Percentiles rank a stretch among this genome's conserved stretches.
Evolutionary conservation across 1,140 invertebrate species (phyloP).

Genomic region (Drosophila murphyi): DNA sequence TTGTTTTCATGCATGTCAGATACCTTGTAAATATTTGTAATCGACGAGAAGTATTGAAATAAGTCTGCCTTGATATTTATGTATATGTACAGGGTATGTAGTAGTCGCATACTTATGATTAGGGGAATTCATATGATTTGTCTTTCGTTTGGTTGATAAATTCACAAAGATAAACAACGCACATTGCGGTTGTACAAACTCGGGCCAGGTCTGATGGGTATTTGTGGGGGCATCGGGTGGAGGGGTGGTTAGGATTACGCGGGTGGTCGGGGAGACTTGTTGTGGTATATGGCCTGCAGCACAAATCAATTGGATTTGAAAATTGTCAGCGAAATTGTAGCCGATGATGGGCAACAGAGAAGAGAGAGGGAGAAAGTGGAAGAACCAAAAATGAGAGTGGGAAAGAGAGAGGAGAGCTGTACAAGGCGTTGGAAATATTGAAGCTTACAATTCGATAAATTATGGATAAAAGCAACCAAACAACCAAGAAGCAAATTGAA

Average conservation of each 20-base stretch:
- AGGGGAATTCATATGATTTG: background rate
- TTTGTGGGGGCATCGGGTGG: constrained; percentile 9
- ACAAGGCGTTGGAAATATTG: constrained; percentile 54
- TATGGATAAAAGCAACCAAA: constrained; percentile 69
- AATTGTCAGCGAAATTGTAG: constrained; percentile 70
- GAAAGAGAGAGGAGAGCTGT: background rate
- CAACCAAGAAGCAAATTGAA: constrained; percentile 65
- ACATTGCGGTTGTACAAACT: constrained; percentile 60
- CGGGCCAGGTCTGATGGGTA: constrained; percentile 1
- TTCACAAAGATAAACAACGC: constrained; percentile 72
- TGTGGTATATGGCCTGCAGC: constrained; percentile 60
- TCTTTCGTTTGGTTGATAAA: constrained; percentile 40
- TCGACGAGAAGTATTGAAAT: background rate
- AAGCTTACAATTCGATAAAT: constrained; percentile 78
- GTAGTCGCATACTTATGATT: background rate
- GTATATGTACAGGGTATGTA: constrained; percentile 5
- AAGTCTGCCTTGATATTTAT: background rate
- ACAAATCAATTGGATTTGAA: constrained; percentile 82
- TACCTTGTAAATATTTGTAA: background rate
- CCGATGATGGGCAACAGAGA: constrained; percentile 4
- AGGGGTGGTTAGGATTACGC: background rate
- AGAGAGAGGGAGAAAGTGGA: background rate
- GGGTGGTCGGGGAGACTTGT: background rate
- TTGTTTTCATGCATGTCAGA: background rate
- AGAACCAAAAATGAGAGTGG: background rate